Percentiles rank a stretch among this genome's conserved stretches.
phyloP scores from a whole-genome alignment of 2,797 vertebrate species.

The Melopsittacus undulatus region DNA sequence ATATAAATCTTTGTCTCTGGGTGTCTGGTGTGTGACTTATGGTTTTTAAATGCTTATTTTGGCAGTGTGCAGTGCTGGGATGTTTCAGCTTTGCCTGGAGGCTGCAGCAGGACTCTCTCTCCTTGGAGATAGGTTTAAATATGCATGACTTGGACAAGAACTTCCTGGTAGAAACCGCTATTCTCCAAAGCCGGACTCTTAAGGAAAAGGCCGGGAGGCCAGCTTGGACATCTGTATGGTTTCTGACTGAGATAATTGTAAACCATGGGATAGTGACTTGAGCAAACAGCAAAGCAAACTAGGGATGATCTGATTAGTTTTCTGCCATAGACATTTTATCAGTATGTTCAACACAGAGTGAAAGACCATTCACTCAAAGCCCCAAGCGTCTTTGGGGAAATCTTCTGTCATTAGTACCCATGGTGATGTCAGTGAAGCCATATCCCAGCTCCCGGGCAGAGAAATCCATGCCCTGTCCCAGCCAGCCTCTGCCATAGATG shows the following conservation, averaged over 20 bases:
- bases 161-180: background rate
- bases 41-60: conserved; percentile 31
- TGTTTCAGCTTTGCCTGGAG: conserved; percentile 9
- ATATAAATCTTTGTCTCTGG: background rate
- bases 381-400: conserved; percentile 27
- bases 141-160: background rate
- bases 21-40: background rate
- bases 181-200: background rate
- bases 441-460: background rate
- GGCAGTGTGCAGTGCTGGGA: background rate
- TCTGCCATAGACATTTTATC: conserved; percentile 33
- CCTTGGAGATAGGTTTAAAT: conserved; percentile 27
- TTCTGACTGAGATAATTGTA: conserved; percentile 47
- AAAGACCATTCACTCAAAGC: conserved; percentile 57
- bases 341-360: conserved; percentile 49
- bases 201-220: conserved; percentile 47
- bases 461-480: conserved; percentile 4
- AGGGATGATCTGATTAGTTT: conserved; percentile 67
- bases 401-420: conserved; percentile 61
- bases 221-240: conserved; percentile 49
- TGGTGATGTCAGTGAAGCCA: conserved; percentile 59
- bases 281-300: conserved; percentile 56
- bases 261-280: conserved; percentile 44
- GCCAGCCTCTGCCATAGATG: background rate
- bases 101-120: background rate